Conservation (phyloP, 2,888 invertebrate species). For the Drosophila melanosoma region DNA sequence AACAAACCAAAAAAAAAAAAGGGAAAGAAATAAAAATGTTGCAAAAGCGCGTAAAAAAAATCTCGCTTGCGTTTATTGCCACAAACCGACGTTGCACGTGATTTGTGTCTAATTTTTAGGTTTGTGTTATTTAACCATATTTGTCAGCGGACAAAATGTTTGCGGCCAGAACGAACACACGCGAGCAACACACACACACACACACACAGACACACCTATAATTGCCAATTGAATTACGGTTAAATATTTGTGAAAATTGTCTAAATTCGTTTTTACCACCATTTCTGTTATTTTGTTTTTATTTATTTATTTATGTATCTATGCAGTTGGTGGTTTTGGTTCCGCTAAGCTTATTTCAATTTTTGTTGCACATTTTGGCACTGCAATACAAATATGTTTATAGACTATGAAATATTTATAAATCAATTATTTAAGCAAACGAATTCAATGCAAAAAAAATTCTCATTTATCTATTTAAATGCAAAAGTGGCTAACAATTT, state of each 20-base stretch:
- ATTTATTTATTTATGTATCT: constrained; percentile 1
- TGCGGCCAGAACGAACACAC: constrained; percentile 28
- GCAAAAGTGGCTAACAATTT: background rate
- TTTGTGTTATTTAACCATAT: constrained; percentile 27
- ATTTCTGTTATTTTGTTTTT: constrained; percentile 4
- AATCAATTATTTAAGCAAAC: background rate
- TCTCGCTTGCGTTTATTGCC: constrained; percentile 59
- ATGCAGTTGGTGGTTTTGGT: constrained; percentile 8
- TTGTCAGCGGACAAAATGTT: constrained; percentile 32
- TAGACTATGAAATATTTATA: background rate
- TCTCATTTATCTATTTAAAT: background rate
- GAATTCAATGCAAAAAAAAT: background rate
- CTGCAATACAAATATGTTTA: background rate
- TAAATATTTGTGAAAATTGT: constrained; percentile 57
- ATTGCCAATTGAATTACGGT: constrained; percentile 67
- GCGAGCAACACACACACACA: constrained; percentile 19
- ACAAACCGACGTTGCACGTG: constrained; percentile 70
- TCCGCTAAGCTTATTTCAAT: constrained; percentile 2
- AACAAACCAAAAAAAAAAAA: background rate
- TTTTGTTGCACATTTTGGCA: constrained; percentile 6
- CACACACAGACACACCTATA: constrained; percentile 28
- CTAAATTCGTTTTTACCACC: constrained; percentile 27
- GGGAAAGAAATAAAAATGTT: background rate
- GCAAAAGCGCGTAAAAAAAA: constrained; percentile 50
- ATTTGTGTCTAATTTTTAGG: constrained; percentile 64